Evolutionary conservation across 1,140 invertebrate species (phyloP), one percentile per base, ranked within the genome.

Genomic region (Nasonia vitripennis): DNA sequence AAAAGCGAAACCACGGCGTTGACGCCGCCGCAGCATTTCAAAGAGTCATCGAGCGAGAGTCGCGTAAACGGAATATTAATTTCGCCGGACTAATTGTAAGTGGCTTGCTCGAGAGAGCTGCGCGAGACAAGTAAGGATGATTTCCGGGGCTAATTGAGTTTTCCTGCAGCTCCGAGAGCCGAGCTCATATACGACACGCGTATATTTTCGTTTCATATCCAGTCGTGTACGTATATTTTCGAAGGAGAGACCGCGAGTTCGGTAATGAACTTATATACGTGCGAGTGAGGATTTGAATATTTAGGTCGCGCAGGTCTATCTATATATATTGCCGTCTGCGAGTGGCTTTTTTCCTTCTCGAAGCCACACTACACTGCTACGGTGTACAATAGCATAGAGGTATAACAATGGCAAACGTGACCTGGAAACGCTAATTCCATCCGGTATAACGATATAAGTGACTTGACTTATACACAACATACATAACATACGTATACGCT

Each of bases 21-120:
- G 68, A 71, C 17, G 68, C 31, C 27, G 68, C 68, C 17, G 68
- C 31, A 34, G 68, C 68, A 71, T 71, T 71, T 71, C 68, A 71
- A 71, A 71, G 68, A 71, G 68, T 71, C 27, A 71, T 71, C 27
- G 68, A 31, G 31, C 27, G 68, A n/a, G 68, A 71, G 68, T 71
- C 68, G 68, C 27, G 55, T 62, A 71, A 11, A 17, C 68, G 68
- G 68, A 71, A 71, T 71, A 71, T 71, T 71, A 71, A 71, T 71
- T 71, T 71, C 10, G 68, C 10, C 27, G 23, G 68, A 71, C 68
- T 34, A 71, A 62, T 62, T 62, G 55, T 62, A 62, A 62, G 55
- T 62, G 55, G 55, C 55, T 62, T 62, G 55, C 55, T 55, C 51
- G 51, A 17, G 20, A 20, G 14, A 37, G 34, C 34, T n/a, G 17